phyloP scores from a whole-genome alignment of 2,888 invertebrate genomes.

The Patella pellucida region DNA sequence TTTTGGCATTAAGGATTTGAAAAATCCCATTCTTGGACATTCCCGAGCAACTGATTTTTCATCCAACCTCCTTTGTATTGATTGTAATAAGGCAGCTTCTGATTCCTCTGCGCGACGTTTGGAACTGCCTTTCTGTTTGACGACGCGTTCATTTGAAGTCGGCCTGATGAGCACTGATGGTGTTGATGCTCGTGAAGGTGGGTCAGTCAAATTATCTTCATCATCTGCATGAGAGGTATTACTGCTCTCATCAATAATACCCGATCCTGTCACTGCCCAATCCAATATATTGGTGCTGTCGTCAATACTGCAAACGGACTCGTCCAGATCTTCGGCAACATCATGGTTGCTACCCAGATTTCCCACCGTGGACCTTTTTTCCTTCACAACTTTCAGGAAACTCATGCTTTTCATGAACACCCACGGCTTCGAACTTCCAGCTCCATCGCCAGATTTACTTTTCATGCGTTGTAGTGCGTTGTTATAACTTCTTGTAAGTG shows the following conservation, averaged over 20 bases:
- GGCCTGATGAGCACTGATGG: conserved; percentile 18
- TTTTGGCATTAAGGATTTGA: conserved; percentile 23
- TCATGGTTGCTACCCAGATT: conserved; percentile 17
- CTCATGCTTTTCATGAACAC: conserved; percentile 17
- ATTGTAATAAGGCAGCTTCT: conserved; percentile 1
- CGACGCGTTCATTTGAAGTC: conserved; percentile 12
- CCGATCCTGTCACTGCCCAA: conserved; percentile 20
- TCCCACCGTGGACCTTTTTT: conserved; percentile 16
- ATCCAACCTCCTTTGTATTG: neutral
- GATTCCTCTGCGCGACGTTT: conserved; percentile 19
- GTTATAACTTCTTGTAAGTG: conserved; percentile 19
- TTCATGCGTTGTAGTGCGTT: conserved; percentile 17
- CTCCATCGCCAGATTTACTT: conserved; percentile 17
- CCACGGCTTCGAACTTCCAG: conserved; percentile 18
- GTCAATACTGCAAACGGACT: conserved; percentile 6
- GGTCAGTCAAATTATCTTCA: conserved; percentile 18
- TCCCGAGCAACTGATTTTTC: conserved; percentile 5
- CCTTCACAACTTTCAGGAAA: conserved; percentile 19
- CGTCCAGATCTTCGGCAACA: conserved; percentile 6
- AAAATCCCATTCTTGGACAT: conserved; percentile 22
- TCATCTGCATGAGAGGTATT: conserved; percentile 16
- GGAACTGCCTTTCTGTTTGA: conserved; percentile 20
- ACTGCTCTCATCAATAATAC: conserved; percentile 17
- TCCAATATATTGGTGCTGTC: neutral
- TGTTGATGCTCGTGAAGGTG: conserved; percentile 17